phyloP scores from a whole-genome alignment of 2,888 invertebrate genomes.

The Pollenia amentaria region DNA sequence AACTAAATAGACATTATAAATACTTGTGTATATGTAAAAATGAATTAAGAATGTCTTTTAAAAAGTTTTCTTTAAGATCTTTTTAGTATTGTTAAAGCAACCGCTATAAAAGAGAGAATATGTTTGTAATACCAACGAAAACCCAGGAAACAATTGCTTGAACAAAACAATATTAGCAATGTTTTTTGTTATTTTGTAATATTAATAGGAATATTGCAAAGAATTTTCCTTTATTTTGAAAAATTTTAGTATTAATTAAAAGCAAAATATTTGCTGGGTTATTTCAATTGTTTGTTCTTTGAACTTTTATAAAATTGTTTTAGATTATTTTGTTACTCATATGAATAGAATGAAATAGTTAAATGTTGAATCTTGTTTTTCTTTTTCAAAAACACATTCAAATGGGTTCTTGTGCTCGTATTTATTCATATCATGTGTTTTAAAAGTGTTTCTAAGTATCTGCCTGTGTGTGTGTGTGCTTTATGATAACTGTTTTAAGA shows the following conservation, averaged over 20 bases:
- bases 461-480: not conserved
- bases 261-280: conserved; percentile 36
- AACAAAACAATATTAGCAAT: not conserved
- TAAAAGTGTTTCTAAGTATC: too few species aligned
- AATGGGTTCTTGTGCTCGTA: conserved; percentile 14
- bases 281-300: conserved; percentile 50
- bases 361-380: not conserved
- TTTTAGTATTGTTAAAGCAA: not conserved
- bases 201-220: too few species aligned
- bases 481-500: conserved; percentile 64
- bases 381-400: conserved; percentile 19
- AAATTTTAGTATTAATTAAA: too few species aligned
- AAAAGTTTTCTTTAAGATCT: not conserved
- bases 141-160: not conserved
- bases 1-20: conserved; percentile 37
- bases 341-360: conserved; percentile 13
- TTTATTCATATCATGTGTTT: not conserved
- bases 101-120: conserved; percentile 3
- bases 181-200: not conserved
- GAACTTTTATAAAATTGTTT: conserved; percentile 29
- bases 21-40: conserved; percentile 17
- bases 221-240: not conserved
- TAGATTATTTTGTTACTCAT: conserved; percentile 19
- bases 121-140: not conserved
- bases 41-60: conserved; percentile 20